Evolutionary conservation across 1,140 invertebrate genomes (phyloP).

Genomic region (Drosophila elegans): DNA sequence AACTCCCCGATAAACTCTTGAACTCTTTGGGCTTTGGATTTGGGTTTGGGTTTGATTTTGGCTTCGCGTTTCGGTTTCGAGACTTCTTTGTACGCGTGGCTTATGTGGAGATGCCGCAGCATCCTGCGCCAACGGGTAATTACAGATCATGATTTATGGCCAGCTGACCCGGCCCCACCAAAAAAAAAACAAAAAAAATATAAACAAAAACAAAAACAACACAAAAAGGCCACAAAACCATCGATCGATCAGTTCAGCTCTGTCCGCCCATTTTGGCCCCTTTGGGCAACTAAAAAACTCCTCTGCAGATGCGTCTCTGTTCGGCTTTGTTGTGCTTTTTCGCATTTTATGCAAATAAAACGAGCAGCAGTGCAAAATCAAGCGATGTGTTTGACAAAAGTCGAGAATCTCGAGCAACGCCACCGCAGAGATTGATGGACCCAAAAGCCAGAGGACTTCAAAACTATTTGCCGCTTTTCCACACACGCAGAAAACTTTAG

Average conservation of each 20-base stretch:
- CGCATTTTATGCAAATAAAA: constrained; percentile 74
- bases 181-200: constrained; percentile 11
- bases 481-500: background rate
- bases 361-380: constrained; percentile 2
- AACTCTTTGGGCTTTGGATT: constrained; percentile 31
- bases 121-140: constrained; percentile 84
- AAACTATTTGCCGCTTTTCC: constrained; percentile 70
- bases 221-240: constrained; percentile 51
- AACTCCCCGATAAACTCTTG: constrained; percentile 68
- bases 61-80: constrained; percentile 6
- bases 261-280: constrained; percentile 83
- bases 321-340: constrained; percentile 1
- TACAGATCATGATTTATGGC: constrained; percentile 82
- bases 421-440: constrained; percentile 77
- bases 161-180: constrained; percentile 40
- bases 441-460: constrained; percentile 44
- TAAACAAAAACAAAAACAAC: background rate
- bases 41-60: background rate
- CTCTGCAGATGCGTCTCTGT: constrained; percentile 27
- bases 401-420: constrained; percentile 51
- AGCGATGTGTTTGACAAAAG: constrained; percentile 70
- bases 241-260: constrained; percentile 83
- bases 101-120: constrained; percentile 72
- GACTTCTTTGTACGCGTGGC: constrained; percentile 63
- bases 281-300: constrained; percentile 59